A percentile compares a stretch with the other conserved stretches of the same genome.
Conservation (phyloP, 2,113 vertebrate genomes). For the Calyptomena viridis region DNA sequence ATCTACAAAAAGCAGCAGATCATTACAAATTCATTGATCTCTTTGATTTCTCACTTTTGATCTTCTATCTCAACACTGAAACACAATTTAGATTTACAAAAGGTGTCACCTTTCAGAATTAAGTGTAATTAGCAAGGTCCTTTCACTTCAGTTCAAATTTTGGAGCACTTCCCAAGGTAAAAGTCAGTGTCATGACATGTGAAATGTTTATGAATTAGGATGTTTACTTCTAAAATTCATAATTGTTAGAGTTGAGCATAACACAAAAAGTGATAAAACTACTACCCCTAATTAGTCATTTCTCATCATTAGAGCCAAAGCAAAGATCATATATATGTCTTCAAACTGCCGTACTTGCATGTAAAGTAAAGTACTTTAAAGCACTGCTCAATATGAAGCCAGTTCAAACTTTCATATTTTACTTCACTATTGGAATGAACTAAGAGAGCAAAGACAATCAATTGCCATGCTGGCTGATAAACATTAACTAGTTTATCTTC, state of each 20-base stretch:
- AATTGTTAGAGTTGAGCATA: not conserved
- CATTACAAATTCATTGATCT: constrained; percentile 6
- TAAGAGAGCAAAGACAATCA: not conserved
- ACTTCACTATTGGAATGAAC: not conserved
- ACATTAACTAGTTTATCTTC: not conserved
- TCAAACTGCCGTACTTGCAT: not conserved
- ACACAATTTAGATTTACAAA: not conserved
- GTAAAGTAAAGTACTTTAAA: not conserved
- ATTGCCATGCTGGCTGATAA: not conserved
- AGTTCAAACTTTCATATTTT: not conserved
- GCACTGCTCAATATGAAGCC: not conserved
- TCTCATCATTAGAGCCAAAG: not conserved
- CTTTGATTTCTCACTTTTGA: not conserved
- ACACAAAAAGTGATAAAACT: not conserved
- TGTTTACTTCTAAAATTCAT: not conserved
- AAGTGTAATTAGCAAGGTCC: not conserved
- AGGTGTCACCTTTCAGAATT: not conserved
- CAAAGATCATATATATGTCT: not conserved
- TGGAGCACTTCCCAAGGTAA: not conserved
- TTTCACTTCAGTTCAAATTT: not conserved
- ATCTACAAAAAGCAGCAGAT: not conserved
- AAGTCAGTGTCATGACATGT: not conserved
- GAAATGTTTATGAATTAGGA: not conserved
- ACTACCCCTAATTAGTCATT: not conserved
- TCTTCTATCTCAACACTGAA: not conserved